Evolutionary conservation across 2,888 invertebrate genomes (phyloP), one percentile per base, ranked within the genome.

Genomic region (Orthosia cruda): DNA sequence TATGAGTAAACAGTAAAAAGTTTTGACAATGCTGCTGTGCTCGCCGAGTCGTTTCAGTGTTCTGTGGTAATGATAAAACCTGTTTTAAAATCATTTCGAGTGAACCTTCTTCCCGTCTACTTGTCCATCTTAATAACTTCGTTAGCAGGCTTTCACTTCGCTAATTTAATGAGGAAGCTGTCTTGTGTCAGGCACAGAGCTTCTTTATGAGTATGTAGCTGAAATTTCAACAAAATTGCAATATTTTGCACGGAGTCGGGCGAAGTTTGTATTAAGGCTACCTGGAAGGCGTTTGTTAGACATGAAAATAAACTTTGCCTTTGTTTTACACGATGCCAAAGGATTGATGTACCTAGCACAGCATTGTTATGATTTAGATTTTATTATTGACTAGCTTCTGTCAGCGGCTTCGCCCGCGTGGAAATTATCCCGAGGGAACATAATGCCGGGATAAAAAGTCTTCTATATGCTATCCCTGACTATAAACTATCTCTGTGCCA

Each of bases 131-230:
- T 89, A 91, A 91, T 92, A 92, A 92, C 89, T 92, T 91, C 91
- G 90, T 93, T 93, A 92, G 88, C 75, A 85, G 84, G 87, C 87
- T 89, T 86, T 89, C 88, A 90, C 87, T 86, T 87, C 86, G 87
- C 88, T 93, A 91, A 93, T 93, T 93, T 90, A 91, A 92, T 93
- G 85, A 89, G 86, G 76, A 74, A 82, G 81, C 75, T 77, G 81
- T 73, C 81, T 75, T 79, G 61, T 71, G 83, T 82, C 81, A 81
- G 72, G 32, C 77, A 76, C 74, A 66, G 73, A 72, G 49, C 65
- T 32, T 63, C 82, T 81, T 82, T 69, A 82, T 58, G 72, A 75
- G 68, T 40, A 63, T 78, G 70, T 63, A 72, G 69, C 49, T 67
- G 55, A 63, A 72, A 71, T 83, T 78, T 11, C 58, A 71, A 68